Conservation (phyloP, 2,113 vertebrate species). For the Chloroceryle aenea region DNA sequence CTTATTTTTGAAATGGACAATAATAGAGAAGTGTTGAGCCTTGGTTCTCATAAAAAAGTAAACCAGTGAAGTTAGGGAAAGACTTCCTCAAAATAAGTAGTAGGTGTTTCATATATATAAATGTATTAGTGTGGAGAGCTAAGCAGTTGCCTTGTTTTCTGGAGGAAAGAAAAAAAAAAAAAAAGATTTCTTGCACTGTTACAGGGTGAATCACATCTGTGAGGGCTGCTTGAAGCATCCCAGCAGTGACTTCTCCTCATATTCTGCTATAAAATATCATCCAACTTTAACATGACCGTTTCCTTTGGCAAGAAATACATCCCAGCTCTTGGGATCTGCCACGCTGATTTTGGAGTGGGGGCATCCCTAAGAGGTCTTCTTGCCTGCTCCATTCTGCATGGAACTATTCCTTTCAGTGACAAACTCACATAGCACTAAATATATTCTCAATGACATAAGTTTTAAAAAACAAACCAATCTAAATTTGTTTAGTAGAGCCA, state of each 20-base stretch:
- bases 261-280: background rate
- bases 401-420: background rate
- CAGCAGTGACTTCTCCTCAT: background rate
- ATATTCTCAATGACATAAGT: background rate
- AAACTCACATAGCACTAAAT: background rate
- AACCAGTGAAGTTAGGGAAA: background rate
- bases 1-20: background rate
- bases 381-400: background rate
- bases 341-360: background rate
- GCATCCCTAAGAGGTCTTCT: background rate
- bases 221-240: background rate
- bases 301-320: background rate
- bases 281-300: background rate
- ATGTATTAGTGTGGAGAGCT: background rate
- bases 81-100: background rate
- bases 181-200: background rate
- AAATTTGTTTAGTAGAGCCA: background rate
- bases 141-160: background rate
- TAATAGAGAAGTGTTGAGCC: background rate
- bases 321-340: background rate
- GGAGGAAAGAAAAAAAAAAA: background rate
- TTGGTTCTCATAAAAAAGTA: background rate
- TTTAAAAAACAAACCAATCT: background rate
- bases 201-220: background rate
- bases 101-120: background rate